Conservation (phyloP, 2,113 vertebrate genomes). For the Otocyon megalotis region DNA sequence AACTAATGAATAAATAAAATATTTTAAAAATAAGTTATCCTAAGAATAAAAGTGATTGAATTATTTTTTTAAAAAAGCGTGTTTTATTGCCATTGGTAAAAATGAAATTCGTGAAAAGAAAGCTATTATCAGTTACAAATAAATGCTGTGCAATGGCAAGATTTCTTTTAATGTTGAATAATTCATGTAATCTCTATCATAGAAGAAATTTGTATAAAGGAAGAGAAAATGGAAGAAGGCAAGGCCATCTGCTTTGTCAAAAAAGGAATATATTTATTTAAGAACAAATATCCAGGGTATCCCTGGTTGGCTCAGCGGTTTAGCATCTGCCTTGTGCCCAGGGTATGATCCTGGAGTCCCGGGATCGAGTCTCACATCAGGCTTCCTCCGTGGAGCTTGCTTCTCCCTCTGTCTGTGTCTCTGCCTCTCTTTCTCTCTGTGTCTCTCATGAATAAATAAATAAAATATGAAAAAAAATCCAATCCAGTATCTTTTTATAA, state of each 20-base stretch:
- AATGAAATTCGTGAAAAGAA: slow-evolving; percentile 47
- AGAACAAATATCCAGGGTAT: too few relatives aligned
- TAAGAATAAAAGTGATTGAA: neutral
- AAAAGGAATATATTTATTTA: neutral
- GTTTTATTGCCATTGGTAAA: neutral
- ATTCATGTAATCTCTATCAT: neutral
- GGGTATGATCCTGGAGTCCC: too few relatives aligned
- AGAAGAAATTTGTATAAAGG: neutral
- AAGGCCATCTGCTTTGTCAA: neutral
- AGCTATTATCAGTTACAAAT: neutral
- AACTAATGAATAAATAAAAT: neutral
- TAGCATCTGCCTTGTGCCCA: too few relatives aligned
- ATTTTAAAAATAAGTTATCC: neutral
- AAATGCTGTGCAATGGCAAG: neutral
- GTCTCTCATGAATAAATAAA: too few relatives aligned
- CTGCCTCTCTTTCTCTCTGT: too few relatives aligned
- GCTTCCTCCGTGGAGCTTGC: too few relatives aligned
- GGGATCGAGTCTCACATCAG: too few relatives aligned
- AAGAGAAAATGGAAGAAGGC: neutral
- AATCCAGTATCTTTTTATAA: neutral
- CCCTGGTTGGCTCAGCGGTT: too few relatives aligned
- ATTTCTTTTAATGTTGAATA: slow-evolving; percentile 29
- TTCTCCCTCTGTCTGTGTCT: too few relatives aligned
- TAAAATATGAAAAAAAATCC: neutral
- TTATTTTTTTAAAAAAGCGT: neutral